phyloP scores from a whole-genome alignment of 2,113 vertebrate species.

The Boleophthalmus pectinirostris region DNA sequence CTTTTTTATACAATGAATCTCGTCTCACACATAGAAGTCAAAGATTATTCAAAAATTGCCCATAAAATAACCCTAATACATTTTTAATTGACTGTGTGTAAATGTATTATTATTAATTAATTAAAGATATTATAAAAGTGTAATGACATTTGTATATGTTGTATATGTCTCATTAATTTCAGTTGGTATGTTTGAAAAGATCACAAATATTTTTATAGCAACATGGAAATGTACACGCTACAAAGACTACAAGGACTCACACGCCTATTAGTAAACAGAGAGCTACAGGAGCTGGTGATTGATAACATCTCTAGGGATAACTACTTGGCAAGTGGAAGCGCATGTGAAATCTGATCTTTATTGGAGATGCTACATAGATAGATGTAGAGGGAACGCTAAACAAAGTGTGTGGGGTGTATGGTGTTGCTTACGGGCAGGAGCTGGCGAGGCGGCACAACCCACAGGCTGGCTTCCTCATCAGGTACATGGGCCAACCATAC shows the following conservation, averaged over 20 bases:
- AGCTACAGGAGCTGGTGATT: constrained; percentile 17
- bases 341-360: constrained; percentile 42
- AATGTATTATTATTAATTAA: too few species aligned
- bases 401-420: constrained; percentile 43
- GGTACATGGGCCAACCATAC: constrained; percentile 98
- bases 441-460: constrained; percentile 93
- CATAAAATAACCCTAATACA: too few species aligned
- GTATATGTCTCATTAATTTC: too few species aligned
- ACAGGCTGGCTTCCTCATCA: constrained; percentile 95
- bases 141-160: too few species aligned
- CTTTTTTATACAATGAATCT: background rate
- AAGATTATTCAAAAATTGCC: too few species aligned
- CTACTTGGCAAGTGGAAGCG: constrained; percentile 55
- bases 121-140: too few species aligned
- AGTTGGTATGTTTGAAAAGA: too few species aligned
- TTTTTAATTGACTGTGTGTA: too few species aligned
- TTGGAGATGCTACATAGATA: constrained; percentile 42
- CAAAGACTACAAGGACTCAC: background rate
- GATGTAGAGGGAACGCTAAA: constrained; percentile 30
- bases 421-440: constrained; percentile 90
- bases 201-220: too few species aligned
- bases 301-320: constrained; percentile 55
- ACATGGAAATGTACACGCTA: too few species aligned
- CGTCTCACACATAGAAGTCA: too few species aligned
- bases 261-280: background rate